Evolutionary conservation across 2,797 vertebrate species (phyloP).

Genomic region (Chanos chanos): DNA sequence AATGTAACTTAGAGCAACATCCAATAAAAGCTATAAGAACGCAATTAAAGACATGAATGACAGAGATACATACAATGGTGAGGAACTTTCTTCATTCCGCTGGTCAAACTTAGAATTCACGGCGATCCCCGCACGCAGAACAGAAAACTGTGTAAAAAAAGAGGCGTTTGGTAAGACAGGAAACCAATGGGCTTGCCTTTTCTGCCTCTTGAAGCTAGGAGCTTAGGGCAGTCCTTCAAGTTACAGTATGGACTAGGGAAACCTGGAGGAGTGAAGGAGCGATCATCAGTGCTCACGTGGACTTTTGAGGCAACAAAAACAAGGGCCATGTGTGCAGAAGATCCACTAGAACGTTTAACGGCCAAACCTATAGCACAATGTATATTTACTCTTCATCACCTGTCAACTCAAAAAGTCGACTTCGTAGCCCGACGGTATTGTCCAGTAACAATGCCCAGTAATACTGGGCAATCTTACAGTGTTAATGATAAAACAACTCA

Average conservation of each 20-base stretch:
- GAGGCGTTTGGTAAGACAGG: not conserved
- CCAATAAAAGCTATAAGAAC: not conserved
- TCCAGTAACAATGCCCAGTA: too few species aligned
- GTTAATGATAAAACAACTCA: too few species aligned
- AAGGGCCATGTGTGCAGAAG: slow-evolving; percentile 55
- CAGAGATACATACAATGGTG: slow-evolving; percentile 21
- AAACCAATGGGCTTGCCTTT: not conserved
- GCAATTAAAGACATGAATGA: not conserved
- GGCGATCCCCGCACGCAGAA: not conserved
- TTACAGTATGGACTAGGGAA: not conserved
- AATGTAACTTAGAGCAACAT: not conserved
- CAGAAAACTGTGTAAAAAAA: not conserved
- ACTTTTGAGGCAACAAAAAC: slow-evolving; percentile 50
- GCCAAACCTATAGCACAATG: too few species aligned
- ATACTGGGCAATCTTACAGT: too few species aligned
- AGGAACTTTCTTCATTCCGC: slow-evolving; percentile 34
- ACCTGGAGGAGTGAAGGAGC: slow-evolving; percentile 45
- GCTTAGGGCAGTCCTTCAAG: not conserved
- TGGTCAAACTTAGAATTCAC: too few species aligned
- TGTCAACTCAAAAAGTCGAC: too few species aligned
- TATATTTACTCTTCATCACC: too few species aligned
- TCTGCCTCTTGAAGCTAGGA: not conserved
- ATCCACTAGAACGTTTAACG: too few species aligned
- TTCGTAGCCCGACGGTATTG: too few species aligned
- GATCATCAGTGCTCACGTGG: slow-evolving; percentile 58